A percentile compares a stretch with the other conserved stretches of the same genome.
Evolutionary conservation across 2,797 vertebrate species (phyloP).

Genomic region (Enteromius mattozi): DNA sequence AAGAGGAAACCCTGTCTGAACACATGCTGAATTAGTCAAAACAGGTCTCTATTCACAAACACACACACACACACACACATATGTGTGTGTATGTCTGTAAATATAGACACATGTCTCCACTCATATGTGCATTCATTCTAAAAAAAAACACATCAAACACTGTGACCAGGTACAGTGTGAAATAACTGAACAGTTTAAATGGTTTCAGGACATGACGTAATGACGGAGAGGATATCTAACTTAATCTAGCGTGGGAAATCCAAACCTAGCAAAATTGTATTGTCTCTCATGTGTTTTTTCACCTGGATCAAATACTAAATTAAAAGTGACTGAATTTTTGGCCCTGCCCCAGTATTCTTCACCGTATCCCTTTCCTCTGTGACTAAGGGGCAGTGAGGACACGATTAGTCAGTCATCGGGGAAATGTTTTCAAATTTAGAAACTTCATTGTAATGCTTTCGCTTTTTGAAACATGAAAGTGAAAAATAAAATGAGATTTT

Average conservation of each 20-base stretch:
- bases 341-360: slow-evolving; percentile 41
- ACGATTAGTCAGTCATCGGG: neutral
- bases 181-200: slow-evolving; percentile 41
- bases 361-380: slow-evolving; percentile 25
- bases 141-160: slow-evolving; percentile 47
- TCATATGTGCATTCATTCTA: slow-evolving; percentile 57
- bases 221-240: slow-evolving; percentile 50
- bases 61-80: slow-evolving; percentile 49
- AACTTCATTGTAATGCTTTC: slow-evolving; percentile 42
- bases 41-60: slow-evolving; percentile 78
- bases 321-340: slow-evolving; percentile 32
- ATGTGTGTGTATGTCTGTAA: slow-evolving; percentile 36
- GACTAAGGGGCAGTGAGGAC: neutral
- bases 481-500: neutral
- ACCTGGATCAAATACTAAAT: slow-evolving; percentile 41
- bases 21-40: slow-evolving; percentile 82
- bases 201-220: slow-evolving; percentile 48
- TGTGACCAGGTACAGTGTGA: slow-evolving; percentile 51
- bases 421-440: slow-evolving; percentile 29
- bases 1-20: slow-evolving; percentile 81
- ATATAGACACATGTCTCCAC: slow-evolving; percentile 48
- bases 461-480: slow-evolving; percentile 24
- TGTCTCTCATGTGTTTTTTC: slow-evolving; percentile 34
- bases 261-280: slow-evolving; percentile 41
- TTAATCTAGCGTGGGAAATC: slow-evolving; percentile 45